phyloP scores from a whole-genome alignment of 2,888 invertebrate genomes.

The Seira sanloemensis region DNA sequence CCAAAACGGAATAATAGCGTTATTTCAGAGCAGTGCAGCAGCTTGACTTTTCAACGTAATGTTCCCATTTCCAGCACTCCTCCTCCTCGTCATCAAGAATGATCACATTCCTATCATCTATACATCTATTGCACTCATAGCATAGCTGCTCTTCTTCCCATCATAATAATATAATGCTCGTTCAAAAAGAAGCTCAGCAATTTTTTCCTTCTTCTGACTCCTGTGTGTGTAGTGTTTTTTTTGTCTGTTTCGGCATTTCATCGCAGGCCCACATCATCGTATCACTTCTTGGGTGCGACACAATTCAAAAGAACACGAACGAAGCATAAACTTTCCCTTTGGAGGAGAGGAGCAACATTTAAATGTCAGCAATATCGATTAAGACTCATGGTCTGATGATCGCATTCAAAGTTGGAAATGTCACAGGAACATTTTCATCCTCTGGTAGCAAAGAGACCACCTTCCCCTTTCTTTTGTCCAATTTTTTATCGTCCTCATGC shows the following conservation, averaged over 20 bases:
- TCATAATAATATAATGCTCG: no score
- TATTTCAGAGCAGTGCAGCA: background rate
- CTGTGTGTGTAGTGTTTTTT: no score
- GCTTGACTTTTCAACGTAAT: background rate
- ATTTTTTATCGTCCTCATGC: slow-evolving; percentile 43
- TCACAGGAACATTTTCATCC: slow-evolving; percentile 66
- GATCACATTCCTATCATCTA: background rate
- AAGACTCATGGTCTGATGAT: slow-evolving; percentile 71
- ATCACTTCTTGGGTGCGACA: background rate
- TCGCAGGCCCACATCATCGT: background rate
- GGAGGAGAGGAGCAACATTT: slow-evolving; percentile 54
- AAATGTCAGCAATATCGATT: slow-evolving; percentile 73
- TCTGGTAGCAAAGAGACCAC: no score
- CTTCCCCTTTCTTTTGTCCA: slow-evolving; percentile 63
- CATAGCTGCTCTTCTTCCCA: background rate
- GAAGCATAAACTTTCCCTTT: background rate
- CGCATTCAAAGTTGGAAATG: slow-evolving; percentile 72
- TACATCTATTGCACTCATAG: background rate
- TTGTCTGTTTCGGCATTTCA: background rate
- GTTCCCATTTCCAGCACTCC: background rate
- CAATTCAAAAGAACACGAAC: background rate
- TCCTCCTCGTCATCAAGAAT: background rate
- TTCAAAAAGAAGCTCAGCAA: background rate
- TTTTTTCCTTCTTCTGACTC: background rate
- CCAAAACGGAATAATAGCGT: background rate